phyloP scores from a whole-genome alignment of 2,888 invertebrate genomes.

The Netelia inedita region DNA sequence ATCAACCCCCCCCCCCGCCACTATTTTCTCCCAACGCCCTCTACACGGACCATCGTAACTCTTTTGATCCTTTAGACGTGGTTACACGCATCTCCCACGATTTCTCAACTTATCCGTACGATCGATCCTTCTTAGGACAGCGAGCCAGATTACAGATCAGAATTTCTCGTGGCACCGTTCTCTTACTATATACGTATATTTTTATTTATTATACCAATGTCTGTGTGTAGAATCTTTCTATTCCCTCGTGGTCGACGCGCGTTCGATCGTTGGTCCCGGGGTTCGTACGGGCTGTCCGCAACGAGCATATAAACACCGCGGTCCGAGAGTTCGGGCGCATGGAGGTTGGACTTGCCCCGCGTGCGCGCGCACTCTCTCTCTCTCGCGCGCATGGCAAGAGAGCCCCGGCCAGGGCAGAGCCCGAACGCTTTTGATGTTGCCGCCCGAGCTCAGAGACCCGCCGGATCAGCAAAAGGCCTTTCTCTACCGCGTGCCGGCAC shows the following conservation, averaged over 20 bases:
- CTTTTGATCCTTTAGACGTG: neutral
- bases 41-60: neutral
- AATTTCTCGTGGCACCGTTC: neutral
- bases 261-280: neutral
- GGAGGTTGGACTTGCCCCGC: conserved; percentile 69
- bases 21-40: neutral
- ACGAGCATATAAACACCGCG: conserved; percentile 55
- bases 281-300: conserved; percentile 15
- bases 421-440: conserved; percentile 80
- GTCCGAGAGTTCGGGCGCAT: conserved; percentile 73
- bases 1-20: neutral
- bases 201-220: neutral
- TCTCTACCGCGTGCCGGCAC: conserved; percentile 72
- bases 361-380: conserved; percentile 13
- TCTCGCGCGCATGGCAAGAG: neutral
- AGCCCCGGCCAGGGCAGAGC: conserved; percentile 17
- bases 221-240: neutral
- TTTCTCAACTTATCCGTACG: neutral
- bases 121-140: neutral
- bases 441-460: conserved; percentile 72
- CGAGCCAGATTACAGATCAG: neutral
- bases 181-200: neutral
- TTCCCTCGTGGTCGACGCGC: neutral
- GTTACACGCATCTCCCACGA: neutral
- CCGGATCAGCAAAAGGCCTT: conserved; percentile 76